A percentile compares a stretch with the other conserved stretches of the same genome.
These are phyloP conservation scores for Plusia festucae DNA, from an alignment of 2,888 invertebrate species.

Conservation along the genomic window DNA sequence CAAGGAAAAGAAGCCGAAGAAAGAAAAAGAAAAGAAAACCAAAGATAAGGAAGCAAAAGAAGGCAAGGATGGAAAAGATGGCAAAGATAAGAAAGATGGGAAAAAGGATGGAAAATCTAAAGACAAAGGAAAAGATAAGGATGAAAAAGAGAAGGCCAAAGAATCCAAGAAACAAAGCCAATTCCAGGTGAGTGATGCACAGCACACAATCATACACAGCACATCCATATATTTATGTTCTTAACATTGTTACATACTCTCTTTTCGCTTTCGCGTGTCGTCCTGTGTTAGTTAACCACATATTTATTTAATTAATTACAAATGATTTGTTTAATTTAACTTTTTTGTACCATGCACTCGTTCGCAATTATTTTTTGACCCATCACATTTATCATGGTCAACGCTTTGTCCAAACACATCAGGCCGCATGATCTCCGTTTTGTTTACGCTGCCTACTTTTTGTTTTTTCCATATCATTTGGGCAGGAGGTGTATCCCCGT, in stretches of 20 bases:
- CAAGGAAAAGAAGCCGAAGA: constrained; percentile 92
- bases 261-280: constrained; percentile 80
- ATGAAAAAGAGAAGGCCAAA: constrained; percentile 89
- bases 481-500: constrained; percentile 94
- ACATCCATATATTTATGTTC: constrained; percentile 82
- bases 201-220: constrained; percentile 72
- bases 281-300: constrained; percentile 81
- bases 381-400: constrained; percentile 64
- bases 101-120: constrained; percentile 88
- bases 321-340: constrained; percentile 70
- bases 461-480: constrained; percentile 89
- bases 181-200: constrained; percentile 89
- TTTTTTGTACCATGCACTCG: constrained; percentile 69
- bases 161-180: constrained; percentile 91
- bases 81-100: constrained; percentile 89
- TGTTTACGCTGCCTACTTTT: constrained; percentile 89
- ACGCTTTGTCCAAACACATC: constrained; percentile 78
- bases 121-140: constrained; percentile 90
- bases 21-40: constrained; percentile 90
- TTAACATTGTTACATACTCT: constrained; percentile 59
- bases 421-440: constrained; percentile 86
- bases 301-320: constrained; percentile 68
- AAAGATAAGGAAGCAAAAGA: constrained; percentile 90
- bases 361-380: constrained; percentile 70
- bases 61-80: constrained; percentile 83